These are phyloP conservation scores for Matsumyia berberina DNA, from an alignment of 2,888 invertebrate genomes.

Conservation along the genomic window DNA sequence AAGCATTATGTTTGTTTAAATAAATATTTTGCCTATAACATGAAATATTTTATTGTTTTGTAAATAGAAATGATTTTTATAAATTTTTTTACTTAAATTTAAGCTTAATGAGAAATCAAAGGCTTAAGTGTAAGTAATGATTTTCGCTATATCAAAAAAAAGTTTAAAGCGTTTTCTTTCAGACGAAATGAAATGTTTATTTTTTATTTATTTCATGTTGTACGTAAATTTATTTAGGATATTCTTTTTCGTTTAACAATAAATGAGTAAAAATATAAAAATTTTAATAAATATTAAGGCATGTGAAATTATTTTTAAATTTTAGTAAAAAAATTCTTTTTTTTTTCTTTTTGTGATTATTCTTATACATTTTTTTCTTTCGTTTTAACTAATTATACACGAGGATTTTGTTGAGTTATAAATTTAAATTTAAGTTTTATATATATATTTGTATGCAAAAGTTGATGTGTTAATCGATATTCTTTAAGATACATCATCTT, in stretches of 20 bases:
- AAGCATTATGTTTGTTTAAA: slow-evolving; percentile 61
- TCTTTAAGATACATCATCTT: slow-evolving; percentile 42
- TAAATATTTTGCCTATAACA: slow-evolving; percentile 72
- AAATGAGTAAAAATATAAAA: slow-evolving; percentile 30
- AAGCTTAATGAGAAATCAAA: slow-evolving; percentile 56
- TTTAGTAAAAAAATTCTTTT: slow-evolving; percentile 49
- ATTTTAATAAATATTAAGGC: slow-evolving; percentile 64
- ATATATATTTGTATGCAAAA: slow-evolving; percentile 12
- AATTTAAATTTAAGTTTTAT: slow-evolving; percentile 4
- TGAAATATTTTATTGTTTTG: slow-evolving; percentile 18
- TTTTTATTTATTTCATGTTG: slow-evolving; percentile 36
- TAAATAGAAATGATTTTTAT: slow-evolving; percentile 76
- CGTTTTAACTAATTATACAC: slow-evolving; percentile 18
- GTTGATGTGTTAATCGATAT: slow-evolving; percentile 54
- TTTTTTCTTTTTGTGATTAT: slow-evolving; percentile 21
- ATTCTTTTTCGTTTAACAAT: slow-evolving; percentile 47
- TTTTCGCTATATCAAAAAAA: slow-evolving; percentile 65
- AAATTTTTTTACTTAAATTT: slow-evolving; percentile 79
- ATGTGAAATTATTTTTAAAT: slow-evolving; percentile 64
- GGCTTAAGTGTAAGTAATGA: slow-evolving; percentile 57
- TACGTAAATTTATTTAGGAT: slow-evolving; percentile 57
- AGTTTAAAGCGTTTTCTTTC: slow-evolving; percentile 55
- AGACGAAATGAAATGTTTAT: slow-evolving; percentile 56
- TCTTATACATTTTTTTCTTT: background rate
- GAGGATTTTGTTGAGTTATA: slow-evolving; percentile 34